Evolutionary conservation across 2,113 vertebrate genomes (phyloP), one percentile per base, ranked within the genome.

Genomic region (Melanerpes formicivorus): DNA sequence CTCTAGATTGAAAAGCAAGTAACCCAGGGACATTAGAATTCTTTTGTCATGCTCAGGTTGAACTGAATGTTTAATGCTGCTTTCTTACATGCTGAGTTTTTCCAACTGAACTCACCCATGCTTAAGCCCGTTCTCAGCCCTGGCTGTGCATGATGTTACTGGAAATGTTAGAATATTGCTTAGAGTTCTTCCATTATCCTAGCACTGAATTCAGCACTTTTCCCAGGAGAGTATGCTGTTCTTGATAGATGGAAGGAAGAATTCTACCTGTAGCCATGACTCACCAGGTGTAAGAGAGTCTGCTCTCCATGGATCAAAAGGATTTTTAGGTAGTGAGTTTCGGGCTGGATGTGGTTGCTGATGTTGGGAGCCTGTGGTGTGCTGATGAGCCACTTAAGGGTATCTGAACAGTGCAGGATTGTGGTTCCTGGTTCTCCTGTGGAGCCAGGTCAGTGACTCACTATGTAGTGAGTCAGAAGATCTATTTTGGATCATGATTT

Each of bases 251-350:
- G 3, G 13, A 11, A 75, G 30, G 54, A 83, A 46, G 71, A 58
- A 50, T 8, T 11, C 0, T 15, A 27, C 11, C 23, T 12, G 5
- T 14, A 73, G 14, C 18, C 2, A 1, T 59, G 64, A 32, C 42
- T 88, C 11, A 11, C 34, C 14, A 37, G 37, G 14, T 34, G 14
- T 55, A 34, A 74, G 52, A 34, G 23, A 92, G 7, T 11, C 10
- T 19, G 56, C 30, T 5, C 14, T 42, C 46, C 0, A 6, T 25
- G 37, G 56, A 37, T 37, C 14, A 50, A 46, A 46, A 52, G 80
- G 16, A 46, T 10, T 77, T 56, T 30, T 12, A 60, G 19, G 37
- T 83, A 78, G 32, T 21, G 76, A 56, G 26, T 64, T 71, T 64
- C 48, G 63, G 80, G 19, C 34, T 88, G 80, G 46, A 32, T 18